phyloP scores from a whole-genome alignment of 2,888 invertebrate genomes.

The Ophion costatus region DNA sequence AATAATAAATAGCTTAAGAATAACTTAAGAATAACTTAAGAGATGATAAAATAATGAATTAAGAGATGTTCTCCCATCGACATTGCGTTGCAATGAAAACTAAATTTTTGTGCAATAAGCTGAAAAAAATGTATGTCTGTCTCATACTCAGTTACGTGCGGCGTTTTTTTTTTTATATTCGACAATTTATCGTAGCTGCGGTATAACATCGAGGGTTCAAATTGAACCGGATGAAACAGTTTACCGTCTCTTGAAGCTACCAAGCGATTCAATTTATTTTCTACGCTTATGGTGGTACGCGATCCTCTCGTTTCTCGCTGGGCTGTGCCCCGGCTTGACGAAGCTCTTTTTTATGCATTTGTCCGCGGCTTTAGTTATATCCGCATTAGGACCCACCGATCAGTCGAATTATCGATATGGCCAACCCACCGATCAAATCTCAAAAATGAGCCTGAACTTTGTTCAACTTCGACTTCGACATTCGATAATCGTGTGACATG shows the following conservation, averaged over 20 bases:
- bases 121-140: neutral
- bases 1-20: too few relatives aligned
- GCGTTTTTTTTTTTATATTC: slow-evolving; percentile 66
- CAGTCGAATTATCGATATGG: slow-evolving; percentile 43
- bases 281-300: slow-evolving; percentile 68
- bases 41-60: too few relatives aligned
- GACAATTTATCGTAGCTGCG: slow-evolving; percentile 71
- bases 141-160: neutral
- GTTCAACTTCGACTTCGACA: too few relatives aligned
- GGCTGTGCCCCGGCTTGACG: slow-evolving; percentile 50
- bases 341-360: slow-evolving; percentile 40
- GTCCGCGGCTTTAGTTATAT: slow-evolving; percentile 52
- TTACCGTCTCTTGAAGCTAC: slow-evolving; percentile 79
- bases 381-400: slow-evolving; percentile 55
- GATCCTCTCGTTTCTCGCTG: slow-evolving; percentile 52
- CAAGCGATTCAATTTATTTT: slow-evolving; percentile 81
- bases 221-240: slow-evolving; percentile 82
- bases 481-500: too few relatives aligned
- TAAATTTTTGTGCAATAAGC: neutral
- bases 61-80: too few relatives aligned
- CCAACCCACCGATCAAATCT: slow-evolving; percentile 12
- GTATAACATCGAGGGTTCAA: slow-evolving; percentile 74
- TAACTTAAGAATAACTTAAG: too few relatives aligned
- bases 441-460: neutral
- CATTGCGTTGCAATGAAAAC: neutral